These are phyloP conservation scores for Drosophila borborema DNA, from an alignment of 2,888 invertebrate species.

Conservation along the genomic window DNA sequence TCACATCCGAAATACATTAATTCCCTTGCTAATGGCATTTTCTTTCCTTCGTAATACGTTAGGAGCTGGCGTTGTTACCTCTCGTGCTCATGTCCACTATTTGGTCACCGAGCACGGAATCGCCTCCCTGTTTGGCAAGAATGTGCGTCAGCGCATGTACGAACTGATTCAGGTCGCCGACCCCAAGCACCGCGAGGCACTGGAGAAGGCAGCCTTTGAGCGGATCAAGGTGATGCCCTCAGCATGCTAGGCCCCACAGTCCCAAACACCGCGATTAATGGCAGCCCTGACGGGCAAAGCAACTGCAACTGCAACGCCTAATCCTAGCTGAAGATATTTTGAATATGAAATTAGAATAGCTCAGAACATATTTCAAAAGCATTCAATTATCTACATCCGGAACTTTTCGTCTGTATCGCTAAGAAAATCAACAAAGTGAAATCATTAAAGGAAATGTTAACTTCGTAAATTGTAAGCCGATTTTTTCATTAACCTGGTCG, in stretches of 20 bases:
- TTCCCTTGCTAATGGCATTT: not conserved
- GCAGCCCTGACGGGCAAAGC: not conserved
- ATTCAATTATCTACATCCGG: constrained; percentile 2
- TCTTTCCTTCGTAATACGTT: constrained; percentile 13
- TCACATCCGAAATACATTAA: not conserved
- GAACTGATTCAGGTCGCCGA: constrained; percentile 95
- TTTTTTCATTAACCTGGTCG: not conserved
- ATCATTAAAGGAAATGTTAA: constrained; percentile 25
- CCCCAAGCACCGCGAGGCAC: constrained; percentile 92
- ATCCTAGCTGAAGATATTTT: constrained; percentile 6
- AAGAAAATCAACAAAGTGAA: constrained; percentile 6
- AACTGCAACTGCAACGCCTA: not conserved
- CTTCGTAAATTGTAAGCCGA: constrained; percentile 1
- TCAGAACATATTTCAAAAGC: not conserved
- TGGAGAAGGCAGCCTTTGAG: constrained; percentile 96
- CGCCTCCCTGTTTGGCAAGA: constrained; percentile 95
- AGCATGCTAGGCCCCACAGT: constrained; percentile 34
- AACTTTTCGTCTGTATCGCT: not conserved
- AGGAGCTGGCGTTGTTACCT: constrained; percentile 98
- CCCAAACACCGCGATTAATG: not conserved
- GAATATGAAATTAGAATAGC: not conserved
- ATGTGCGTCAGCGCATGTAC: constrained; percentile 94
- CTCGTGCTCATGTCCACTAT: constrained; percentile 96
- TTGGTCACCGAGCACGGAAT: constrained; percentile 97
- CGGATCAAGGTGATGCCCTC: constrained; percentile 91